Conservation (phyloP, 2,888 invertebrate species). For the Agapetus fuscipes region DNA sequence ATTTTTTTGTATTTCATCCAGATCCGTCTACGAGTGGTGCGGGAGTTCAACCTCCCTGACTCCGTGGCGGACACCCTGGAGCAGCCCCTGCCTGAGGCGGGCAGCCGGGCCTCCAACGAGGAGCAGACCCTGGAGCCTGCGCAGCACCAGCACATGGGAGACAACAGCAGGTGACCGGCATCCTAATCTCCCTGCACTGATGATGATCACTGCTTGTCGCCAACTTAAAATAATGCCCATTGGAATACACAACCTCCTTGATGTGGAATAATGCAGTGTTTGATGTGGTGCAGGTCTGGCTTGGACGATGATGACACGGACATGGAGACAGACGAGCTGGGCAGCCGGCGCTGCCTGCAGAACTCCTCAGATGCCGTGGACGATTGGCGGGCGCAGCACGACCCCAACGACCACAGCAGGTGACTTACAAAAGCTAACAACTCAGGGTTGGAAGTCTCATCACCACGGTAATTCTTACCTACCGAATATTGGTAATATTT, state of each 20-base stretch:
- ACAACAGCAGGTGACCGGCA: background rate
- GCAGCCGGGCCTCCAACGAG: constrained; percentile 26
- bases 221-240: background rate
- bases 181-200: background rate
- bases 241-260: background rate
- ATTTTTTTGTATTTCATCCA: constrained; percentile 33
- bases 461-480: no score
- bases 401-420: no score
- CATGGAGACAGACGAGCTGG: constrained; percentile 13
- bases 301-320: constrained; percentile 14
- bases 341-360: constrained; percentile 10
- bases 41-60: constrained; percentile 92
- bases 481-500: no score
- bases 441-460: no score
- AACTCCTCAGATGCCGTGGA: constrained; percentile 22
- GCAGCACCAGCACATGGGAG: no score
- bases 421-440: no score
- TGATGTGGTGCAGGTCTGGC: constrained; percentile 5
- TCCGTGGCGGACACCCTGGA: constrained; percentile 71
- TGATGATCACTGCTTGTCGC: background rate
- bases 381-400: no score
- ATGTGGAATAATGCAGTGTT: background rate
- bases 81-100: constrained; percentile 27
- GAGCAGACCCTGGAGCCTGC: background rate
- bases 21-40: constrained; percentile 79